Evolutionary conservation across 2,797 vertebrate genomes (phyloP).

Genomic region (Stomatorhinus walkeri): DNA sequence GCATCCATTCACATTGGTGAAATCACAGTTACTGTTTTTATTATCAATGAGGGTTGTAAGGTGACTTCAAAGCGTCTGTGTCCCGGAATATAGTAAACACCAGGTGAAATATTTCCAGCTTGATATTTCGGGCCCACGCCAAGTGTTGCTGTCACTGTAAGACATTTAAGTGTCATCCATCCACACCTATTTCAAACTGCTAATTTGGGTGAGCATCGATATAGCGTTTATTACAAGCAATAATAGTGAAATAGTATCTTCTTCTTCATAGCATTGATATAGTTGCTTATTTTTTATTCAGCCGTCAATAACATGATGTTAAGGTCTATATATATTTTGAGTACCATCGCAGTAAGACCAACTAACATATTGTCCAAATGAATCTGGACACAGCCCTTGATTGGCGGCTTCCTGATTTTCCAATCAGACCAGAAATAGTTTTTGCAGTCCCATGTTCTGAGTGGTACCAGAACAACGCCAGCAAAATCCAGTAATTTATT

Average conservation of each 20-base stretch:
- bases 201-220: background rate
- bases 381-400: background rate
- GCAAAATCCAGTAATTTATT: background rate
- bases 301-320: background rate
- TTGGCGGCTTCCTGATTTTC: background rate
- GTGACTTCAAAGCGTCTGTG: background rate
- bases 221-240: background rate
- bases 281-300: background rate
- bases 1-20: background rate
- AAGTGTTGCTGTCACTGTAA: background rate
- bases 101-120: background rate
- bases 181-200: background rate
- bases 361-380: background rate
- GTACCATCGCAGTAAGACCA: background rate
- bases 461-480: background rate
- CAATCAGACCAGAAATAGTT: background rate
- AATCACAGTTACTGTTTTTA: background rate
- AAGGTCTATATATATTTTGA: background rate
- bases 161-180: background rate
- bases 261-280: background rate
- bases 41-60: background rate
- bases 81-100: background rate
- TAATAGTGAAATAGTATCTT: background rate
- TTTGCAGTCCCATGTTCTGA: background rate
- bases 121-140: background rate